Base-by-base conservation (phyloP, 64 coral and sea anemone species). In the Hydrozoanthus tunicans region DNA sequence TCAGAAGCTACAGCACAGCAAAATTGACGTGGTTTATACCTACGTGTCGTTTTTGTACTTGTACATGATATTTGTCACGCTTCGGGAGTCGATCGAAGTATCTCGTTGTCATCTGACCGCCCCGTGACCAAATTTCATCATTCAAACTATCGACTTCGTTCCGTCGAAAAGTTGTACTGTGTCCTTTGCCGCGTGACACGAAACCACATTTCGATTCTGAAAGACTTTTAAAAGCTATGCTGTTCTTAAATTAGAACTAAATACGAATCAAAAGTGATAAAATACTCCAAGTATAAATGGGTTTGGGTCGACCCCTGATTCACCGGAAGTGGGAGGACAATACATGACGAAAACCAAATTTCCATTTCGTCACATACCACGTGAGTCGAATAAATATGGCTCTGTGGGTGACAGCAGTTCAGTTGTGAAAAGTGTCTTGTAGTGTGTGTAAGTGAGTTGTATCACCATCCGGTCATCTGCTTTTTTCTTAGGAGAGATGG, bases 381-480 rank as follows among this genome's bases (percentile, higher is more conserved):
- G 93, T 94, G 93, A 94, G 88, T 24, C 6, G n/a, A 77, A 94
- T 94, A 94, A 94, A 85, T 67, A 90, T 78, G 93, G 89, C 79
- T 70, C 52, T 61, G 70, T 23, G 58, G 66, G 12, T 56, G 57
- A 60, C 82, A 69, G 52, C 24, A 10, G 14, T 25, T 82, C 80
- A 92, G 64, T 83, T 62, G 66, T 5, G 55, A 92, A 54, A 15
- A 77, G 12, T 81, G 23, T 82, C 72, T 90, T 32, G 27, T 20
- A 20, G 77, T 81, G 64, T 8, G 83, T 89, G 59, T 27, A 5
- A 61, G 64, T 52, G 59, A 64, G 67, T 59, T 56, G 77, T 26
- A 3, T 59, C 65, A 7, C 25, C 32, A 69, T 13, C 53, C 73
- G 64, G 89, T 80, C 89, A 79, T 79, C 74, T 91, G 78, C 94